Conservation (phyloP, 92 coral and sea anemone species). For the Epizoanthus ramosus region DNA sequence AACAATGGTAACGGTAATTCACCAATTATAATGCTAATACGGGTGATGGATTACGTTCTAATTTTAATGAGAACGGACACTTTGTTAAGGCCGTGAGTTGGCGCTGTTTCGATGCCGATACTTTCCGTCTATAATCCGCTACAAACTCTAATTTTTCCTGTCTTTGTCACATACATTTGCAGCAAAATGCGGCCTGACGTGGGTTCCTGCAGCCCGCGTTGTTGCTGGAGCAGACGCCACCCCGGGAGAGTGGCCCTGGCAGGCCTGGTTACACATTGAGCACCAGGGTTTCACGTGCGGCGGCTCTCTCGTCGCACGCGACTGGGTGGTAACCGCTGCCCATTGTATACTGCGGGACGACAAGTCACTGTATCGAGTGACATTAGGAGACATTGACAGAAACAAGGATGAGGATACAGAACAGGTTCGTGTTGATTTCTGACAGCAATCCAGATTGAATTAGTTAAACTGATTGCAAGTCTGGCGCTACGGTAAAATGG, state of each 20-base stretch:
- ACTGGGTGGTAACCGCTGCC: conserved; percentile 97
- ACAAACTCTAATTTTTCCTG: no score
- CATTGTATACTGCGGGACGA: conserved; percentile 81
- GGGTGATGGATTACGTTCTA: no score
- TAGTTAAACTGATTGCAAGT: no score
- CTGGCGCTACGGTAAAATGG: no score
- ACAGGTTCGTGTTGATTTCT: conserved; percentile 21
- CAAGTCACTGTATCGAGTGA: conserved; percentile 52
- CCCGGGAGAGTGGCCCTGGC: conserved; percentile 94
- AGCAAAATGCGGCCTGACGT: conserved; percentile 67
- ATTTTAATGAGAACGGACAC: no score
- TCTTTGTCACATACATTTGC: background rate
- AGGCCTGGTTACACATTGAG: conserved; percentile 58
- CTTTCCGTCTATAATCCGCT: no score
- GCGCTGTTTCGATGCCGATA: no score
- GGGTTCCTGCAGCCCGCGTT: conserved; percentile 61
- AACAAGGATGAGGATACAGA: conserved; percentile 68
- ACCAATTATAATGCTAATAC: no score
- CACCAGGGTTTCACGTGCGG: conserved; percentile 77
- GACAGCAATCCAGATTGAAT: no score
- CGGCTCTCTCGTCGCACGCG: conserved; percentile 76
- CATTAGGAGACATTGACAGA: conserved; percentile 80
- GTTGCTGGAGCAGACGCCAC: conserved; percentile 75
- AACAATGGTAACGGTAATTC: no score
- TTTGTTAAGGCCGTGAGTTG: no score